Base-by-base conservation (phyloP, 2,113 vertebrate species). In the Vidua chalybeata region DNA sequence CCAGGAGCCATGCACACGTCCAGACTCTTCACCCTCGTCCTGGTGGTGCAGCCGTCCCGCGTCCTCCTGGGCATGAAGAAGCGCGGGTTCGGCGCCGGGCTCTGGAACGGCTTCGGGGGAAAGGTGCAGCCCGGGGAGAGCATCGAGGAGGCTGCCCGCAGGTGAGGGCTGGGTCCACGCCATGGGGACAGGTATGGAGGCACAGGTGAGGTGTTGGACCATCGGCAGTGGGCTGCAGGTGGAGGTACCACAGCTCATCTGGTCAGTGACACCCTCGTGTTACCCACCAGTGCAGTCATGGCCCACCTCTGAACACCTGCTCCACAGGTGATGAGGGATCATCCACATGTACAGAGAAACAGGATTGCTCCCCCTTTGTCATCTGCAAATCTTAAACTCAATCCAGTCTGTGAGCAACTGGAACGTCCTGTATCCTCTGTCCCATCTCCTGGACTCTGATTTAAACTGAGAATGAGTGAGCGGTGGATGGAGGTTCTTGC, bases 61-160 rank as follows among this genome's bases (percentile, higher is more conserved):
- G 95, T 99, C 43, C 98, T 99, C 45, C 98, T 99, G 92, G 99
- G 99, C 59, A 98, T 99, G 99, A 99, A 99, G 98, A 99, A 99
- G 83, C 98, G 99, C 2, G 99, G 99, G 4, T 99, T 99, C 10
- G 99, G 99, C 35, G 99, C 79, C 0, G 99, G 99, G 39, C 98
- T 98, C 27, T 99, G 99, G 99, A 99, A 99, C 15, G 99, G 99
- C 26, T 99, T 99, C 3, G 99, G 99, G 22, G 99, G 99, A 1
- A 99, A 99, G 97, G 98, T 99, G 39, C 97, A 99, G 58, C 95
- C 96, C 0, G 99, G 99, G 37, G 99, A 99, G 94, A 99, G 97
- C 41, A 98, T 99, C 23, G 98, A 99, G 82, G 98, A 98, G 3
- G 99, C 98, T 22, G 99, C 99, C 61, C 98, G 96, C 89, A 98